Evolutionary conservation across 2,113 vertebrate genomes (phyloP).

Genomic region (Turnix velox): DNA sequence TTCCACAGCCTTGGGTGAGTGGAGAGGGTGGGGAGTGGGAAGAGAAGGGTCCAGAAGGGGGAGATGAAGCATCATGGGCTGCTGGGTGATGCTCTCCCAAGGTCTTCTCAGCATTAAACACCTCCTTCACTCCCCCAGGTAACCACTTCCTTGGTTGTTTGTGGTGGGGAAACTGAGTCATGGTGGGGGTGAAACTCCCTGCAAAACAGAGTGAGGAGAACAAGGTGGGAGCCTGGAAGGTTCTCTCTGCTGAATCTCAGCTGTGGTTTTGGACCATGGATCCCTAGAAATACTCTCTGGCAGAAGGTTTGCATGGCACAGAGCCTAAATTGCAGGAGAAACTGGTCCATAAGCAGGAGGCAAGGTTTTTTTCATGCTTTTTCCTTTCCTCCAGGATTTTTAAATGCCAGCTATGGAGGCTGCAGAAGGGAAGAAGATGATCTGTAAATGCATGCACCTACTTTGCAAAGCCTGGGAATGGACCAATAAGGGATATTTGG

Average conservation of each 20-base stretch:
- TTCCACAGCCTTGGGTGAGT: neutral
- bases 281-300: neutral
- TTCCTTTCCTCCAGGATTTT: neutral
- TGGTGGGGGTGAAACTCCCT: fast-evolving
- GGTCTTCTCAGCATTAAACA: neutral
- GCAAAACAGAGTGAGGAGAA: neutral
- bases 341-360: neutral
- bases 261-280: fast-evolving
- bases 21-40: neutral
- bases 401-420: neutral
- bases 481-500: fast-evolving
- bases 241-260: neutral
- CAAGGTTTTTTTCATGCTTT: neutral
- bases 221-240: neutral
- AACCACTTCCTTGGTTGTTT: neutral
- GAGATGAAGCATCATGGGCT: neutral
- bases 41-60: neutral
- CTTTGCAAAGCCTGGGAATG: neutral
- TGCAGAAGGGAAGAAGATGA: neutral
- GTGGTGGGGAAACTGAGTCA: neutral
- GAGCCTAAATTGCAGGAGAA: too few relatives aligned
- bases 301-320: fast-evolving
- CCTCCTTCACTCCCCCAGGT: fast-evolving
- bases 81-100: neutral
- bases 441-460: fast-evolving